These are phyloP conservation scores for Sussaba pulchella DNA, from an alignment of 2,888 invertebrate species.

Conservation along the genomic window DNA sequence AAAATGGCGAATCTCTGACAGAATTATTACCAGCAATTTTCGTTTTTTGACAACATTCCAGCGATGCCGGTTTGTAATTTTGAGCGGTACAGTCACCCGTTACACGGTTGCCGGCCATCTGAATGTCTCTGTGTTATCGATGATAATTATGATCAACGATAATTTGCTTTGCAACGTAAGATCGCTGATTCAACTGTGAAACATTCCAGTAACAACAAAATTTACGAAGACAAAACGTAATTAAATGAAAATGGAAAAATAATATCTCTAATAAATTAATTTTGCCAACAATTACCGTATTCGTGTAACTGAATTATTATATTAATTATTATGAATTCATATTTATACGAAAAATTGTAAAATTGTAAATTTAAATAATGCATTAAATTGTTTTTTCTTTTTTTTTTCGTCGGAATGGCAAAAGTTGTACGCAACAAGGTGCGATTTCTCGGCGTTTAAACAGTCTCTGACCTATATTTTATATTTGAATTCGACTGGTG, in stretches of 20 bases:
- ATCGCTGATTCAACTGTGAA: not conserved
- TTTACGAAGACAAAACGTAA: not conserved
- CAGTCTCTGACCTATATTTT: constrained; percentile 77
- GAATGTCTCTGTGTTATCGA: constrained; percentile 5
- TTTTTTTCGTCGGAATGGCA: too few relatives aligned
- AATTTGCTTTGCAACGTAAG: not conserved
- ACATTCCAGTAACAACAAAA: not conserved
- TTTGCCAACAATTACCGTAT: too few relatives aligned
- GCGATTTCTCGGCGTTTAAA: constrained; percentile 54
- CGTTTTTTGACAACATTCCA: constrained; percentile 68
- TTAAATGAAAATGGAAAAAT: too few relatives aligned
- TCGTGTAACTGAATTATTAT: too few relatives aligned
- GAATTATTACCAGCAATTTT: constrained; percentile 62
- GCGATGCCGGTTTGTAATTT: constrained; percentile 30
- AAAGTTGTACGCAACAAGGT: constrained; percentile 12
- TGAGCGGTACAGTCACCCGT: constrained; percentile 8
- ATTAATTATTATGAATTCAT: too few relatives aligned
- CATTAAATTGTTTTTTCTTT: not conserved
- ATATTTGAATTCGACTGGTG: constrained; percentile 71
- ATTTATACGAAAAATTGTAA: too few relatives aligned
- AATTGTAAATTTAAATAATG: not conserved
- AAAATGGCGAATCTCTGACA: constrained; percentile 54
- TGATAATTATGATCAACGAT: not conserved
- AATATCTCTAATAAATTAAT: too few relatives aligned
- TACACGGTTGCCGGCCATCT: constrained; percentile 9